Evolutionary conservation across 2,113 vertebrate genomes (phyloP).

Genomic region (Loxodonta africana): DNA sequence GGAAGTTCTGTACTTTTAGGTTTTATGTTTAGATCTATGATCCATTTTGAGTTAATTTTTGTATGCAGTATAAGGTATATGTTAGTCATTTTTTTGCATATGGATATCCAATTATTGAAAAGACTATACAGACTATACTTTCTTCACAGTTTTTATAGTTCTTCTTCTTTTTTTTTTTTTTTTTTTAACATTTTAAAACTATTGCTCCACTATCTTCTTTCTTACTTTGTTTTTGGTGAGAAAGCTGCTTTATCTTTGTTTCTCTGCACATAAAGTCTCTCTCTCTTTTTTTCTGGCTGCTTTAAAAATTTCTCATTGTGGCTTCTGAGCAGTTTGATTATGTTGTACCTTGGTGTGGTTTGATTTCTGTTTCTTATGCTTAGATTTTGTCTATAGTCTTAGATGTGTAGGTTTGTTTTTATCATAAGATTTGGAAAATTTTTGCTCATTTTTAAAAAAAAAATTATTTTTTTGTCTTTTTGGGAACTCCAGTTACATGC

Average conservation of each 20-base stretch:
- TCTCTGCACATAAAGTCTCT: no score
- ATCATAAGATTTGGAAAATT: not conserved
- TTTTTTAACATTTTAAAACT: not conserved
- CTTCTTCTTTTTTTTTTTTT: not conserved
- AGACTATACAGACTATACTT: not conserved
- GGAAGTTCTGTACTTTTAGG: not conserved
- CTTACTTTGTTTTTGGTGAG: not conserved
- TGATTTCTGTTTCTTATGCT: not conserved
- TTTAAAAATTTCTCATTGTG: no score
- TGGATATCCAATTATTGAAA: not conserved
- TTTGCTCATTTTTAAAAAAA: not conserved
- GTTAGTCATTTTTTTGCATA: not conserved
- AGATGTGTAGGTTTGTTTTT: not conserved
- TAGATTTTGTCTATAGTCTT: not conserved
- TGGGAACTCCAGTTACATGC: not conserved
- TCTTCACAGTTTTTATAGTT: not conserved
- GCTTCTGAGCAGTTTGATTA: no score
- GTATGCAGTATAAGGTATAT: not conserved
- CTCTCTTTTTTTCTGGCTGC: no score
- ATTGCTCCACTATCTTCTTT: not conserved
- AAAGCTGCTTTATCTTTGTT: no score
- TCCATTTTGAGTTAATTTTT: not conserved
- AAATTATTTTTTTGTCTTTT: not conserved
- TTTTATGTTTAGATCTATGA: not conserved
- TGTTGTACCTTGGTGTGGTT: no score